phyloP scores from a whole-genome alignment of 2,113 vertebrate species.

The Protomyctophum bolini region DNA sequence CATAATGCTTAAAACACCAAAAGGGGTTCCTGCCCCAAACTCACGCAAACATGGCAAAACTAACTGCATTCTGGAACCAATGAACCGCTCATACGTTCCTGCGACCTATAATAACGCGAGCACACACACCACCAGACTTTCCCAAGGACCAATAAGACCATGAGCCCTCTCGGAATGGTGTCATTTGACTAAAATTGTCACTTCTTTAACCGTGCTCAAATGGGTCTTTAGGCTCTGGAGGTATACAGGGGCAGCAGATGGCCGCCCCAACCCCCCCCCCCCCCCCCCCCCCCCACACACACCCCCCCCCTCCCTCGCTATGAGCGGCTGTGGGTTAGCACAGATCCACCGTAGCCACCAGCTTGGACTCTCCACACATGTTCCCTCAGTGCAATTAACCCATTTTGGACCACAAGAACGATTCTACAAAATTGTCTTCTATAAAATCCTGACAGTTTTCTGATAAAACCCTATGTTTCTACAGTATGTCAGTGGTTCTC shows the following conservation, averaged over 20 bases:
- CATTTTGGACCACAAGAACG: too few relatives aligned
- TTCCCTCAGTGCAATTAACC: slow-evolving; percentile 70
- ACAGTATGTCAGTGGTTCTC: too few relatives aligned
- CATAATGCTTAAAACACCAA: too few relatives aligned
- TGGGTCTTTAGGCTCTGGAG: slow-evolving; percentile 49
- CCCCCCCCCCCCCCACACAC: slow-evolving; percentile 42
- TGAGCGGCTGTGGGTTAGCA: slow-evolving; percentile 29
- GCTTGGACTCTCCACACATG: slow-evolving; percentile 67
- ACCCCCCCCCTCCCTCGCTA: slow-evolving; percentile 30
- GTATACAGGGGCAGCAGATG: slow-evolving; percentile 70
- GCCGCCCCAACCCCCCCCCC: slow-evolving; percentile 27
- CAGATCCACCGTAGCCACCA: slow-evolving; percentile 40
- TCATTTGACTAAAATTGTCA: background rate
- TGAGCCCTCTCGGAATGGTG: background rate
- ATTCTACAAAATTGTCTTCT: too few relatives aligned
- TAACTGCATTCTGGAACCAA: too few relatives aligned
- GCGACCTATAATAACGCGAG: too few relatives aligned
- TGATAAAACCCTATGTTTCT: too few relatives aligned
- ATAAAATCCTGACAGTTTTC: too few relatives aligned
- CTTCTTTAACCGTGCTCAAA: slow-evolving; percentile 51
- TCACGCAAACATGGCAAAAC: too few relatives aligned
- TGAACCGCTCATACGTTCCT: too few relatives aligned
- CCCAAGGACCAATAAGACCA: background rate
- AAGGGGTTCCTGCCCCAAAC: too few relatives aligned
- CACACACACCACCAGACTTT: too few relatives aligned